Evolutionary conservation across 2,888 invertebrate genomes (phyloP), one percentile per base, ranked within the genome.

Genomic region (Endotricha flammealis): DNA sequence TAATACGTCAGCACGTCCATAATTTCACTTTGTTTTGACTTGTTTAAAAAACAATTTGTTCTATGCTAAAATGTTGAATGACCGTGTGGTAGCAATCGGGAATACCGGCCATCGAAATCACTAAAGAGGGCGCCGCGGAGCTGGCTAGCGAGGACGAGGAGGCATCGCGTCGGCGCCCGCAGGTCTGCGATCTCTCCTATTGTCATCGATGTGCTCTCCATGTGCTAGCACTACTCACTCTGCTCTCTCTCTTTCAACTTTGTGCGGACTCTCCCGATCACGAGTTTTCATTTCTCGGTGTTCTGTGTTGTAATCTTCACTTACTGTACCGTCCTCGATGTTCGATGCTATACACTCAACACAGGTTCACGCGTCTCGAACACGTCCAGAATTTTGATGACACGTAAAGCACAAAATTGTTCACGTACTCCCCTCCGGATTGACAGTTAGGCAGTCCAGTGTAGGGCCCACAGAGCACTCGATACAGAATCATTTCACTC

Each of bases 71-170:
- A 72, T 73, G 65, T 71, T 80, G 72, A 81, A 81, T 81, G 71
- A 82, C 69, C 72, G 57, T 83, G 71, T 82, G 81, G 82, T 81
- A 86, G 86, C 85, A 86, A 80, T 86, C 87, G 70, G 87, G 88
- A 77, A 87, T 88, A 79, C 88, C 88, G 65, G 87, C 88, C 77
- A 88, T 88, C 80, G 94, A 94, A 89, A 94, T 95, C 78, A 93
- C 93, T 71, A 94, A 94, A 90, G 94, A 95, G 73, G 75, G 76
- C 53, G 78, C 73, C 49, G 89, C 91, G 72, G 91, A 92, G 76
- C 89, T 91, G 85, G 89, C 90, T 79, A 91, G 91, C 72, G 92
- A 92, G 72, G 93, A 93, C 57, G 87, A 87, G 69, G 80, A 85
- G 53, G 63, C 75, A 47, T 61, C 77, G 65, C 77, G 71, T 49